A percentile compares a stretch with the other conserved stretches of the same genome.
Conservation (phyloP, 1,140 invertebrate species). For the Heliconius hermathena region DNA sequence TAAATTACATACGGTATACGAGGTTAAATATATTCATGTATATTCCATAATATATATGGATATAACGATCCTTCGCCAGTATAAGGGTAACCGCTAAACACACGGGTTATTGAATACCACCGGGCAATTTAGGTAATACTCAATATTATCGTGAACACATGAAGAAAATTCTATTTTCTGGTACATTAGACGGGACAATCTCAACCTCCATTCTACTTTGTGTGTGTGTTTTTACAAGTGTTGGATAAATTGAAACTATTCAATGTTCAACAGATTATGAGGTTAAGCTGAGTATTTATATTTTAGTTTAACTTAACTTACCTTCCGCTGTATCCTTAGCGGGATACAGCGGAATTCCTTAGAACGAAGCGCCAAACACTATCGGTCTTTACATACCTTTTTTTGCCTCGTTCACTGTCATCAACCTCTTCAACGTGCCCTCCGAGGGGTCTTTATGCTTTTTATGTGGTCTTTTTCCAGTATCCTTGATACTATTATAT, state of each 20-base stretch:
- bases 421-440: no score
- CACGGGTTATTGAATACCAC: constrained; percentile 39
- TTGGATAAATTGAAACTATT: constrained; percentile 23
- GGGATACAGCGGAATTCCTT: no score
- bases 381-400: no score
- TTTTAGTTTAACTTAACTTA: no score
- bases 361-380: no score
- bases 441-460: no score
- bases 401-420: no score
- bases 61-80: neutral
- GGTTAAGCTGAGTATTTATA: no score
- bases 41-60: no score
- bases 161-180: constrained; percentile 46
- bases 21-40: neutral
- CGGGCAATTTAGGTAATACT: constrained; percentile 36
- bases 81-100: constrained; percentile 23
- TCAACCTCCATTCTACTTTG: constrained; percentile 27
- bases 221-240: constrained; percentile 19
- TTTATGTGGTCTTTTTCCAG: no score
- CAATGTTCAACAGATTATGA: neutral
- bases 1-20: neutral
- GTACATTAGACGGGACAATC: constrained; percentile 40
- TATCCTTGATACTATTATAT: no score
- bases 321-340: no score
- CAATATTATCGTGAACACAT: constrained; percentile 41